A percentile compares a stretch with the other conserved stretches of the same genome.
Conservation (phyloP, 2,888 invertebrate species). For the Temnothorax unifasciatus region DNA sequence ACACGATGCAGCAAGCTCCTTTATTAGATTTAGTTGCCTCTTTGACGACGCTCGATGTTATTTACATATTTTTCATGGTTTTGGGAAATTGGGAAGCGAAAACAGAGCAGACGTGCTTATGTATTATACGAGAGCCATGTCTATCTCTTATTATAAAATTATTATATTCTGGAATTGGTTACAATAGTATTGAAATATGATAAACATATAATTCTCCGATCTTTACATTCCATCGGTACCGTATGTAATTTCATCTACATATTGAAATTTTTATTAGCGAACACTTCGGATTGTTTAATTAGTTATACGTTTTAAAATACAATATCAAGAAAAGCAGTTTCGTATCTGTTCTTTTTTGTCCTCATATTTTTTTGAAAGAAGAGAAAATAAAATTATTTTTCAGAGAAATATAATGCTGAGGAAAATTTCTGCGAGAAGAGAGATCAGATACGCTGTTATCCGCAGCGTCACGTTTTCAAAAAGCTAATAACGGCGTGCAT, state of each 20-base stretch:
- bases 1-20: constrained; percentile 1
- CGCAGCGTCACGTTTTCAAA: not conserved
- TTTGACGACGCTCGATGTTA: constrained; percentile 19
- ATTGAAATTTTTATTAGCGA: not conserved
- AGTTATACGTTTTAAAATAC: not conserved
- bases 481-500: not conserved
- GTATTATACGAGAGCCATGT: not conserved
- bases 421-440: not conserved
- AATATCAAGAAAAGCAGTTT: not conserved
- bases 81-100: not conserved
- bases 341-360: not conserved
- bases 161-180: not conserved
- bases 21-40: constrained; percentile 44
- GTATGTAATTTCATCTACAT: not conserved
- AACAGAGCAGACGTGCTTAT: not conserved
- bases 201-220: not conserved
- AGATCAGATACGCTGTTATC: not conserved
- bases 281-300: not conserved
- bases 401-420: not conserved
- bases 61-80: constrained; percentile 40
- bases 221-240: not conserved
- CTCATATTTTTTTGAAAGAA: not conserved
- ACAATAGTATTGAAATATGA: not conserved
- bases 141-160: not conserved
- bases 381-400: not conserved